Base-by-base conservation (phyloP, 1,140 invertebrate species). In the Calycopis cecrops region DNA sequence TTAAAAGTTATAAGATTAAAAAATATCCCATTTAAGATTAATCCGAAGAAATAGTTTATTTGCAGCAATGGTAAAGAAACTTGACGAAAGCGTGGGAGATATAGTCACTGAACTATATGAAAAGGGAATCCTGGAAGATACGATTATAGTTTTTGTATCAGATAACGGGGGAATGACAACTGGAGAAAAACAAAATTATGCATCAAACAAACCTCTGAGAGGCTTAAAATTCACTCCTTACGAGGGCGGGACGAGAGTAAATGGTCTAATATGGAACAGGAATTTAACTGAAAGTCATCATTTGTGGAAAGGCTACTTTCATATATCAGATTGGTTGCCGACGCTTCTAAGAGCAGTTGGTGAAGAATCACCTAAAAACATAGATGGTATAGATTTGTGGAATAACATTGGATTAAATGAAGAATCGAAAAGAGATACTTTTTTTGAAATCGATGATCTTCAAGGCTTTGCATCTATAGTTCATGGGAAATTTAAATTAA, bases 271-370 rank as follows among this genome's bases (percentile, higher is more conserved):
- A 57, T 97, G 95, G 94, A 94, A 93, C 79, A 92, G 93, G 0
- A 68, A 89, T 67, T 77, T 91, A 34, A 86, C 88, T 42, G 83
- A 92, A 40, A 79, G 88, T 8, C 88, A 90, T 63, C 78, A 92
- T 65, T 89, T 95, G 0, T 93, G 92, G 37, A 91, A 92, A 59
- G 90, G 95, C 38, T 88, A 97, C 55, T 93, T 97, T 71, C 94
- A 96, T 66, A 91, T 97, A 4, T 89, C 90, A 10, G 97, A 98
- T 79, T 97, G 96, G 95, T 72, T 98, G 35, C 96, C 96, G 0
- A 97, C 96, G 0, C 83, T 98, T 9, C 42, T 81, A 9, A 70
- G 28, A 35, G 76, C 79, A 8, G 68, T 56, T 40, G 73, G 69
- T 12, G 62, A 54, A 16, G 50, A 71, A 28, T 9, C 55, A 33